Base-by-base conservation (phyloP, 2,797 vertebrate genomes). In the Gadopsis marmoratus region DNA sequence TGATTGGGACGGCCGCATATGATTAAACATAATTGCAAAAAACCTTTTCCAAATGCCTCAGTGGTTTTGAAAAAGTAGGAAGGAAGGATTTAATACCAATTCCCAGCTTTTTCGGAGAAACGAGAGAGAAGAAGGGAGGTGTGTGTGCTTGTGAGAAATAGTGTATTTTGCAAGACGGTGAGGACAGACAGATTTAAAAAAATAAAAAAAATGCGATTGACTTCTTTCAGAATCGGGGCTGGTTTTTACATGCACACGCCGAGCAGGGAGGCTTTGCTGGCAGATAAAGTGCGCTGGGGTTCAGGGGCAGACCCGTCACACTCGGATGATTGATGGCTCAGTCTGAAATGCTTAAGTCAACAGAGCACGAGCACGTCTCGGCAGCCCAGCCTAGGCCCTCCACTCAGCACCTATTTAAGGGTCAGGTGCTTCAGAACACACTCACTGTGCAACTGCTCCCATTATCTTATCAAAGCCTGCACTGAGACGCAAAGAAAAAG, bases 11-110 rank as follows among this genome's bases (percentile, higher is more conserved):
- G 92, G 89, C 93, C 89, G 91, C 86, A 83, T 95, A 94, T 92
- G 93, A 96, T 96, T 95, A 95, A 94, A 94, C 89, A 86, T 94
- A 95, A 96, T 95, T 95, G 90, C 93, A 92, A 93, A 94, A 91
- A 93, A 92, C 88, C 85, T 89, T 90, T 94, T 92, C 94, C 89
- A 94, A 95, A 95, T 93, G 93, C 90, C 81, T 89, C 63, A 21
- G 93, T 39, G 89, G 91, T 93, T 93, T 90, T 74, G 64, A 82
- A 81, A 78, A 86, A 86, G 77, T 62, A 86, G 91, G 84, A 91
- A 93, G 93, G 92, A 93, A 92, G 91, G 91, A 93, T 93, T 95
- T 94, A 92, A 91, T 91, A 83, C 84, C 81, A 88, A 90, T 91
- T 90, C 88, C 87, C 70, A 63, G 79, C 79, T 75, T 84, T 80